Percentiles rank a stretch among this genome's conserved stretches.
Conservation (phyloP, 2,888 invertebrate species). For the Watsonalla cultraria region DNA sequence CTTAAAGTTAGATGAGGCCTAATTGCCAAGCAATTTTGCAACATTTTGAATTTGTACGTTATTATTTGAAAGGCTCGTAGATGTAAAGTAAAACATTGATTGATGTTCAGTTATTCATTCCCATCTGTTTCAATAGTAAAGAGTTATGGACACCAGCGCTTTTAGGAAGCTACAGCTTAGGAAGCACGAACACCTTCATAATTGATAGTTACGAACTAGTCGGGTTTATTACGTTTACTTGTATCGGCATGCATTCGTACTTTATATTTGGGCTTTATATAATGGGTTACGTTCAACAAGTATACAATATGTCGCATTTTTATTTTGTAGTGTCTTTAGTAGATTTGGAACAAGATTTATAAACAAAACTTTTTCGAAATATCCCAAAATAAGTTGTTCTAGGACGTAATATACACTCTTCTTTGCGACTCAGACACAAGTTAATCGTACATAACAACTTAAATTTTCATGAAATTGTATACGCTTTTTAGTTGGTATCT, state of each 20-base stretch:
- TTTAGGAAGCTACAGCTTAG: constrained; percentile 33
- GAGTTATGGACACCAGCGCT: constrained; percentile 28
- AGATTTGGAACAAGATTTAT: no score
- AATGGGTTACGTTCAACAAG: no score
- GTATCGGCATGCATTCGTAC: background rate
- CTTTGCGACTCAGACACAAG: no score
- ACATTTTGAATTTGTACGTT: constrained; percentile 8
- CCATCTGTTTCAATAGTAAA: constrained; percentile 19
- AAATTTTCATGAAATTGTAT: no score
- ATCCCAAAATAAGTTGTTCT: no score
- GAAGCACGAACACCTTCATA: constrained; percentile 35
- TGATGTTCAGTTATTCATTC: constrained; percentile 43
- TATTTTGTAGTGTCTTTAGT: no score
- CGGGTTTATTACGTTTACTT: background rate
- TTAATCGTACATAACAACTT: no score
- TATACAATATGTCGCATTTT: no score
- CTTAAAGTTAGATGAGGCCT: background rate
- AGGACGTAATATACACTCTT: no score
- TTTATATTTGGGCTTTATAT: no score
- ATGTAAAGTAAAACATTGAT: constrained; percentile 39
- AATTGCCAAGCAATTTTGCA: background rate
- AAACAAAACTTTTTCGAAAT: no score
- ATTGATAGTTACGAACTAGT: constrained; percentile 25
- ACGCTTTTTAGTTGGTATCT: no score
- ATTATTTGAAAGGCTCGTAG: constrained; percentile 16